These are phyloP conservation scores for Falcunculus frontatus DNA, from an alignment of 2,113 vertebrate species.

Conservation along the genomic window DNA sequence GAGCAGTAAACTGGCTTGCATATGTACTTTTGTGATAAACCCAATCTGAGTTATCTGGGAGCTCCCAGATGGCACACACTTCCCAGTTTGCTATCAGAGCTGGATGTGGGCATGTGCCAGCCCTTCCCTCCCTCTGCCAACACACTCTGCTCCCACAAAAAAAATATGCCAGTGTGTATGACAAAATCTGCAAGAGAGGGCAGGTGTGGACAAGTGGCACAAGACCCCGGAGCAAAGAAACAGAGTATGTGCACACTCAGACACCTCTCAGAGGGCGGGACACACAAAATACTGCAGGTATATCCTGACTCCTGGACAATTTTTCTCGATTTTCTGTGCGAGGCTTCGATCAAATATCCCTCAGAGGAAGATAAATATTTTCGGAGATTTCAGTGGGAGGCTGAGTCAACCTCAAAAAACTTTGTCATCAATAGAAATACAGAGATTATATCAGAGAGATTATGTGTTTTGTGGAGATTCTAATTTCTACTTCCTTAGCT, in stretches of 20 bases:
- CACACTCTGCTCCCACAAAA: neutral
- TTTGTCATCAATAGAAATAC: neutral
- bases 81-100: neutral
- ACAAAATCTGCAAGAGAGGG: neutral
- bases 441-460: neutral
- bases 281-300: neutral
- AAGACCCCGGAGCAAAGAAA: neutral
- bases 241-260: neutral
- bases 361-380: neutral
- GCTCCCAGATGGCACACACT: neutral
- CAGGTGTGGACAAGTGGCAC: neutral
- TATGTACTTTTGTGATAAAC: neutral
- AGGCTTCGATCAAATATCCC: neutral
- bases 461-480: neutral
- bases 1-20: neutral
- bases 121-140: neutral
- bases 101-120: neutral
- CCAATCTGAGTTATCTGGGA: neutral
- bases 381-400: neutral
- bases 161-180: rapidly evolving
- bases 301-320: neutral
- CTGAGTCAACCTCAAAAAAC: neutral
- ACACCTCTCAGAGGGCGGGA: neutral
- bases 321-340: neutral
- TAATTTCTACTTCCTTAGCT: neutral